phyloP scores from a whole-genome alignment of 2,113 vertebrate genomes.

The Trogon surrucura region DNA sequence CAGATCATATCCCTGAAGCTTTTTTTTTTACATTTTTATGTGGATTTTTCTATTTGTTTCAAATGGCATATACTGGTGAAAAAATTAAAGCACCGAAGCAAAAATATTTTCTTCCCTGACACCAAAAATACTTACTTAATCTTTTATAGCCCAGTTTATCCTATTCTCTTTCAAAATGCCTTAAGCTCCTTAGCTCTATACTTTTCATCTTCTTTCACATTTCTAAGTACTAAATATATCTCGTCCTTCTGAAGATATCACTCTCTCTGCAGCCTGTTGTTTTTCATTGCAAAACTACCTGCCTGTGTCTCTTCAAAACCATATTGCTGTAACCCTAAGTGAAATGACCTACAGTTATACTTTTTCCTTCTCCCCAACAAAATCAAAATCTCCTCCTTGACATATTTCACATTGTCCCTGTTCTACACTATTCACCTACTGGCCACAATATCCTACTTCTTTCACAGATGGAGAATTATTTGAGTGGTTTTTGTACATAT shows the following conservation, averaged over 20 bases:
- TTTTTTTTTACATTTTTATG: not conserved
- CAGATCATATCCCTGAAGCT: not conserved
- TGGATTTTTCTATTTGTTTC: not conserved
- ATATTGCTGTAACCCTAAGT: not conserved
- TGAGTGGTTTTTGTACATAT: not conserved
- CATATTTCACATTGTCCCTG: not conserved
- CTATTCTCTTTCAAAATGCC: not conserved
- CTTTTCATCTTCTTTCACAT: constrained; percentile 4
- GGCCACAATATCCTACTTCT: not conserved
- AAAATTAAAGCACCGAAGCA: not conserved
- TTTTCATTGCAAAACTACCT: not conserved
- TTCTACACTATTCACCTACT: not conserved
- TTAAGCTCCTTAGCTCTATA: not conserved
- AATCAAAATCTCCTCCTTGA: not conserved
- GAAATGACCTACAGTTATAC: not conserved
- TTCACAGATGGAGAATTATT: not conserved
- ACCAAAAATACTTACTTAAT: not conserved
- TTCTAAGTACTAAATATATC: not conserved
- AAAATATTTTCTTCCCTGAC: not conserved
- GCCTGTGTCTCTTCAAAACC: not conserved
- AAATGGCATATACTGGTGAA: not conserved
- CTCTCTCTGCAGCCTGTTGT: not conserved
- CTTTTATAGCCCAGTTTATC: not conserved
- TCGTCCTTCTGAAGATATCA: not conserved
- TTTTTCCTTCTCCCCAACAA: not conserved